A percentile compares a stretch with the other conserved stretches of the same genome.
These are phyloP conservation scores for Aspidiotus rigidus DNA, from an alignment of 2,888 invertebrate genomes.

Conservation along the genomic window DNA sequence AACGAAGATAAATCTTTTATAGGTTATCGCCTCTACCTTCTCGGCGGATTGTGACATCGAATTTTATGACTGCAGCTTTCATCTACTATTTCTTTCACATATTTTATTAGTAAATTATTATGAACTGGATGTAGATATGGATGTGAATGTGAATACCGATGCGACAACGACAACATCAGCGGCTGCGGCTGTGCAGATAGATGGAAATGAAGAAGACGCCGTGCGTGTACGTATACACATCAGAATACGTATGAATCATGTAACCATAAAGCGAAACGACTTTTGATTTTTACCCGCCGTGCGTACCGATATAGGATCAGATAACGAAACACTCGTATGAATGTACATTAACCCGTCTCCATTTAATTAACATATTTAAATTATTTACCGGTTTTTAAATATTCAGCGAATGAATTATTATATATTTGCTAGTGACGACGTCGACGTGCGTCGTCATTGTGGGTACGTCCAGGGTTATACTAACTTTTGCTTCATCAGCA, in stretches of 20 bases:
- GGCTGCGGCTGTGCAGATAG: slow-evolving; percentile 4
- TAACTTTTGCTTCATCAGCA: no score
- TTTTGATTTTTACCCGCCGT: slow-evolving; percentile 23
- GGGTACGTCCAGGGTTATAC: no score
- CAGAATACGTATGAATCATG: slow-evolving; percentile 9
- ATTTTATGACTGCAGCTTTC: slow-evolving; percentile 31
- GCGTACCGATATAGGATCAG: slow-evolving; percentile 21
- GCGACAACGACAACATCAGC: background rate
- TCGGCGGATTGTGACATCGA: slow-evolving; percentile 28
- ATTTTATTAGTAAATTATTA: slow-evolving; percentile 29
- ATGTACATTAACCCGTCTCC: slow-evolving; percentile 30
- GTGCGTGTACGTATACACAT: background rate
- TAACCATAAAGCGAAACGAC: slow-evolving; percentile 25
- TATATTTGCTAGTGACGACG: slow-evolving; percentile 26
- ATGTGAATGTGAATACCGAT: background rate
- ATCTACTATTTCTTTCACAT: slow-evolving; percentile 29
- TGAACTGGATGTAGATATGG: background rate
- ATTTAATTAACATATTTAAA: slow-evolving; percentile 34
- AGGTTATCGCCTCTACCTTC: slow-evolving; percentile 16
- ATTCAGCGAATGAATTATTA: slow-evolving; percentile 27
- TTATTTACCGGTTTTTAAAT: slow-evolving; percentile 31
- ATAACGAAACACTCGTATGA: slow-evolving; percentile 33
- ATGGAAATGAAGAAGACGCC: background rate
- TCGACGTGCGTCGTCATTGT: background rate
- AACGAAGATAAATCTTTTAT: slow-evolving; percentile 11